phyloP scores from a whole-genome alignment of 2,888 invertebrate genomes.

The Drosophila dives region DNA sequence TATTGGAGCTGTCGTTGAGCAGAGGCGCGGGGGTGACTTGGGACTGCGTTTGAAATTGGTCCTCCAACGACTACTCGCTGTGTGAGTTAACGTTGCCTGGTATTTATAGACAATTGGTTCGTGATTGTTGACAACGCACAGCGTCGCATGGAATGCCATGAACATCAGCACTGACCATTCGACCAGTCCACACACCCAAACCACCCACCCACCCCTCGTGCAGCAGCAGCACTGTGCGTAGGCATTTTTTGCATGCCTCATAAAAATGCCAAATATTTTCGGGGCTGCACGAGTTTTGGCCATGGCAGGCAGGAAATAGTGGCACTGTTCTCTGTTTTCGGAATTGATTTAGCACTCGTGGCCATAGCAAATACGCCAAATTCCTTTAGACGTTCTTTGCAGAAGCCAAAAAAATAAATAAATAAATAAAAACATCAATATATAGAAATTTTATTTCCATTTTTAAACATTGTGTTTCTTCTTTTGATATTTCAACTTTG shows the following conservation, averaged over 20 bases:
- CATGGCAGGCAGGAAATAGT: constrained; percentile 66
- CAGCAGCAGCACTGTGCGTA: constrained; percentile 35
- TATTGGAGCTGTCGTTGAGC: constrained; percentile 3
- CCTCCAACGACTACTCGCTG: constrained; percentile 27
- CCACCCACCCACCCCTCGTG: not conserved
- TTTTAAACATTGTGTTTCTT: not conserved
- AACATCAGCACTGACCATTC: constrained; percentile 49
- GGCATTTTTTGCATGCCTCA: constrained; percentile 72
- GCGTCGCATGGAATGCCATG: constrained; percentile 62
- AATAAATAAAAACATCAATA: not conserved
- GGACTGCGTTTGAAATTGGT: constrained; percentile 3
- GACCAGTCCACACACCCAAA: not conserved
- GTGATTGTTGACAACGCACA: constrained; percentile 77
- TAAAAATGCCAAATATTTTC: constrained; percentile 77
- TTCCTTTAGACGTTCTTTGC: constrained; percentile 22
- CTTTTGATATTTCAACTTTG: not conserved
- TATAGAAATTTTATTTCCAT: not conserved
- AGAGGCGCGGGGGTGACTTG: not conserved
- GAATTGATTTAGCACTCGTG: constrained; percentile 59
- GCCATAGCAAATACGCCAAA: constrained; percentile 42
- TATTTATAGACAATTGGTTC: constrained; percentile 81
- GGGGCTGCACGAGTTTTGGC: constrained; percentile 38
- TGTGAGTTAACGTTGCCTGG: constrained; percentile 69
- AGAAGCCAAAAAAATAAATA: not conserved
- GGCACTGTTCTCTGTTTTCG: constrained; percentile 48